Evolutionary conservation across 2,113 vertebrate genomes (phyloP), one percentile per base, ranked within the genome.

Genomic region (Sigmodon hispidus): DNA sequence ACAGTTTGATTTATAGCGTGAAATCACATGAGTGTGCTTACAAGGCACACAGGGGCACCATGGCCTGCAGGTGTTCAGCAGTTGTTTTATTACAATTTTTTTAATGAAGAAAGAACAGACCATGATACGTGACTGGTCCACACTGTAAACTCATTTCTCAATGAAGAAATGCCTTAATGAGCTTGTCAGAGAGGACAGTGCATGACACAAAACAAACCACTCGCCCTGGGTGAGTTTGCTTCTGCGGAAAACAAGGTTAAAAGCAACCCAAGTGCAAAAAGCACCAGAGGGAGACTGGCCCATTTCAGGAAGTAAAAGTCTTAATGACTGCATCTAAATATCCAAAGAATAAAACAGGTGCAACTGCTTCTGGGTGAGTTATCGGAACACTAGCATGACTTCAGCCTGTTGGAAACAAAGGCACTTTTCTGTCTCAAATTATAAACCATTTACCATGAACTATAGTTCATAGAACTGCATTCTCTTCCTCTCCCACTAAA

Each of bases 301-400:
- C 96, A 89, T 97, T 95, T 97, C 87, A 95, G 94, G 40, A 96
- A 17, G 6, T 48, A 90, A 75, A 76, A 96, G 84, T 96, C 94
- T 34, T 91, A 97, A 95, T 69, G 11, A 76, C 24, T 70, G 0
- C 89, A 97, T 96, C 94, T 40, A 83, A 83, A 45, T 43, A n/a
- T 65, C 75, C 65, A n/a, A 81, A 87, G 29, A 79, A 52, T 22
- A 67, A 57, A 77, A 61, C 22, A 55, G 76, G 81, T 16, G n/a
- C 19, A 15, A 52, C 40, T 69, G 55, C 85, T 69, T 92, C 88
- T 31, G 5, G 24, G 24, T 8, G 22, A 43, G 36, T 65, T 13
- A 22, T 55, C 31, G n/a, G 65, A 52, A 5, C 45, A 40, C 55
- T 84, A 43, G 65, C 89, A 50, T 91, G 86, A 91, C 43, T 77